Base-by-base conservation (phyloP, 2,113 vertebrate genomes). In the Motacilla tschutschensis region DNA sequence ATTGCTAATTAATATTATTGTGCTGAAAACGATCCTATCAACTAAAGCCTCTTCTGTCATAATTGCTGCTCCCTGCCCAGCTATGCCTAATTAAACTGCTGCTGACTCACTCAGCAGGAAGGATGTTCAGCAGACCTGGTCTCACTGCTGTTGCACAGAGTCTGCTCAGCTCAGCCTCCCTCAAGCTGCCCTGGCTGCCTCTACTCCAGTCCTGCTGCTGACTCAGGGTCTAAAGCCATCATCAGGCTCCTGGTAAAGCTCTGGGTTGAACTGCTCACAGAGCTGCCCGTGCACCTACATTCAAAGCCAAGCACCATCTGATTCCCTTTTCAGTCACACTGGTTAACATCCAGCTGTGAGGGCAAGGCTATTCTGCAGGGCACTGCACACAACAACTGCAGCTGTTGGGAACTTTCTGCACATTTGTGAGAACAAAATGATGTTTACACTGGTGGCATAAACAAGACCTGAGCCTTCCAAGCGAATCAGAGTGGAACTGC, bases 1-100 rank as follows among this genome's bases (percentile, higher is more conserved):
- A 83, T 47, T 89, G 69, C 87, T 91, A 91, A 91, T 89, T 94
- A 78, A 93, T 85, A 93, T 85, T 79, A 91, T 83, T 88, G 64
- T 84, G 83, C 81, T 87, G 87, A 88, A 92, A 94, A 91, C 5
- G 75, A 95, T 91, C 72, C 84, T 85, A 90, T 93, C 88, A 86
- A 62, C 72, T 79, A 79, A 91, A 94, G 57, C 48, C 38, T 89
- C 57, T 88, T 79, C 75, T 87, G 72, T 90, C 71, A 59, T 79
- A 92, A 87, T 48, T 69, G 55, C 75, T 88, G 81, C 84, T 93
- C 90, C 79, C 75, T 78, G 69, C 92, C 53, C 78, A 74, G 48
- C 84, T 71, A 64, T 81, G 78, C 74, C 78, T 87, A 90, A 90
- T 91, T 88, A 92, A 87, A 63, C 69, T 77, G 81, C 60, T 1